Evolutionary conservation across 2,888 invertebrate species (phyloP), one percentile per base, ranked within the genome.

Genomic region (Pycnomerus fuliginosus): DNA sequence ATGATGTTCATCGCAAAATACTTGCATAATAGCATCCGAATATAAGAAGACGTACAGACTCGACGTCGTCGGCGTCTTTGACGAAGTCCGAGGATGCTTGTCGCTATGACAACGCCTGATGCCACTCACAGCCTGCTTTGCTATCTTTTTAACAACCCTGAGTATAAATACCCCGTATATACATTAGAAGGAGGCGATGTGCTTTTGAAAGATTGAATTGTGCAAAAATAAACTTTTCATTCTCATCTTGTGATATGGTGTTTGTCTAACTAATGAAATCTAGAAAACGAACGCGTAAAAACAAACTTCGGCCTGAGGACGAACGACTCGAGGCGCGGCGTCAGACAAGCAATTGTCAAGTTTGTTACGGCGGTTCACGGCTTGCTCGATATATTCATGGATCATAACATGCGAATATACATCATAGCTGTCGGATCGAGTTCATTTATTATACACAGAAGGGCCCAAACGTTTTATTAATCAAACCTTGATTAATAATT

Each of bases 331-430:
- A n/a, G n/a, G n/a, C n/a, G 23, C 37, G 30, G 34, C 33, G 40
- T 11, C 30, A 28, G 35, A 25, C 24, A 31, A 35, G 31, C 40
- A 51, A 56, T 54, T 54, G 60, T 55, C 55, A 53, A n/a, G 52
- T 58, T 56, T 53, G 56, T 57, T 56, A 54, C 58, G 54, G 52
- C 49, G 48, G 49, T 51, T 52, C 51, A 48, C 42, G 31, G 50
- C 45, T 52, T 53, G 56, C 53, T 56, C 56, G 58, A 61, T 62
- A 58, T 61, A 65, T 65, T 64, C 62, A 64, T 62, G 64, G 62
- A 64, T 65, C 65, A 64, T 60, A 64, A 64, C 62, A 62, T 56
- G 61, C 60, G 59, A 57, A 60, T 60, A 64, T 65, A 64, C 58
- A 64, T 64, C 62, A 65, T 64, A 60, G 62, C 64, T 65, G 63